Percentiles rank a stretch among this genome's conserved stretches.
Conservation (phyloP, 2,888 invertebrate genomes). For the Phyllotreta cruciferae region DNA sequence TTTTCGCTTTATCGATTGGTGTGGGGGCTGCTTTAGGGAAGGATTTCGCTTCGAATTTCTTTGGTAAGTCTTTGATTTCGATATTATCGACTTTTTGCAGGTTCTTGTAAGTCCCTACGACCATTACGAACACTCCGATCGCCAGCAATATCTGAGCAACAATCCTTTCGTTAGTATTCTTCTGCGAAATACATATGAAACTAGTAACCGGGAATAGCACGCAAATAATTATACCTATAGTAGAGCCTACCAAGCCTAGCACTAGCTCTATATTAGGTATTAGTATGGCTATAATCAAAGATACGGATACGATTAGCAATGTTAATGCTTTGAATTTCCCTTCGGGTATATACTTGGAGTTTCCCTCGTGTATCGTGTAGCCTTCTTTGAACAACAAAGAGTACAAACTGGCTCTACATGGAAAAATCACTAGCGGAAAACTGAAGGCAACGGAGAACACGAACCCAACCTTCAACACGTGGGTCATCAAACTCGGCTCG, state of each 20-base stretch:
- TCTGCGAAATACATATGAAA: conserved; percentile 83
- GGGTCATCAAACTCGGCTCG: conserved; percentile 80
- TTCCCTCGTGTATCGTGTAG: conserved; percentile 69
- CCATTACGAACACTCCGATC: conserved; percentile 85
- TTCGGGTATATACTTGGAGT: conserved; percentile 80
- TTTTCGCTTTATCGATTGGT: no score
- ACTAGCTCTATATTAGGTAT: conserved; percentile 95
- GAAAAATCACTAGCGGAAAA: conserved; percentile 96
- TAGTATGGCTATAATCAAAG: conserved; percentile 81
- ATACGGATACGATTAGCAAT: conserved; percentile 74
- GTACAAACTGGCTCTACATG: conserved; percentile 91
- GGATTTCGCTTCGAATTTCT: no score
- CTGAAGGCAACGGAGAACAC: conserved; percentile 94
- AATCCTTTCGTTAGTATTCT: conserved; percentile 82
- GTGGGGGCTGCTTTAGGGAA: no score
- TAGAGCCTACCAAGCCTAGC: conserved; percentile 92
- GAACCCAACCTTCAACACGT: conserved; percentile 93
- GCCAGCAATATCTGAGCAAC: conserved; percentile 83
- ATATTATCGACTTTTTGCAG: conserved; percentile 67
- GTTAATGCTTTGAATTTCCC: conserved; percentile 85
- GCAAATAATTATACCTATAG: conserved; percentile 93
- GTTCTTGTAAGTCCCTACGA: conserved; percentile 91
- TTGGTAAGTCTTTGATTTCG: conserved; percentile 14
- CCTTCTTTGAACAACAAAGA: conserved; percentile 86
- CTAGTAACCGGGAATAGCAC: conserved; percentile 91